Conservation (phyloP, 2,113 vertebrate species). For the Corapipo altera region DNA sequence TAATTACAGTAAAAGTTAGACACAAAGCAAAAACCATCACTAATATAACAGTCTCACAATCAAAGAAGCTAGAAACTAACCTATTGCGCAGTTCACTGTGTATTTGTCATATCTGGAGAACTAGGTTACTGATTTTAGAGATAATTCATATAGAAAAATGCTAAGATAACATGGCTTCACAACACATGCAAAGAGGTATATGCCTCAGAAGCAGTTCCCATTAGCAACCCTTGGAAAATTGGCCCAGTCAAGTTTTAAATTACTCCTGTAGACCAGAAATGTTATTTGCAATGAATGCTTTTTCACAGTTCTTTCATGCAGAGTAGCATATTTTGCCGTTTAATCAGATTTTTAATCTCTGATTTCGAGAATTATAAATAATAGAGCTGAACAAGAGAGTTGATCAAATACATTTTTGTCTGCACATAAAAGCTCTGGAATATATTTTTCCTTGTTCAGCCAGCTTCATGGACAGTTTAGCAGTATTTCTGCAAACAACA, state of each 20-base stretch:
- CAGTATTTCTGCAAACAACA: background rate
- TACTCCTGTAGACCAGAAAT: background rate
- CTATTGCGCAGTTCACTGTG: background rate
- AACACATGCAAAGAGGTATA: background rate
- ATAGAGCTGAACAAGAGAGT: background rate
- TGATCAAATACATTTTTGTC: background rate
- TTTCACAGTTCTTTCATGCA: background rate
- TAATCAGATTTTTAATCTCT: background rate
- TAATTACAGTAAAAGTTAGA: background rate
- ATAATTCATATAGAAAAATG: background rate
- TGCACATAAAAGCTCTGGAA: background rate
- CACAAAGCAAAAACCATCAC: background rate
- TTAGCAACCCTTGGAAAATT: background rate
- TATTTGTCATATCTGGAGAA: background rate
- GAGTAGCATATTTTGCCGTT: background rate
- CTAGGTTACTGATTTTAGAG: background rate
- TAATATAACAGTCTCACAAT: background rate
- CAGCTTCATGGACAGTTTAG: background rate
- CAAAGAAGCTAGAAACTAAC: background rate
- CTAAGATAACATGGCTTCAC: background rate
- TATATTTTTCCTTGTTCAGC: background rate
- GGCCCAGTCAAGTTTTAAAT: background rate
- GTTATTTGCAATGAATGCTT: background rate
- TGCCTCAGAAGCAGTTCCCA: background rate
- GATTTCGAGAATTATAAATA: background rate